Percentiles rank a stretch among this genome's conserved stretches.
These are phyloP conservation scores for Agrilus cyanescens DNA, from an alignment of 2,888 invertebrate species.

Conservation along the genomic window DNA sequence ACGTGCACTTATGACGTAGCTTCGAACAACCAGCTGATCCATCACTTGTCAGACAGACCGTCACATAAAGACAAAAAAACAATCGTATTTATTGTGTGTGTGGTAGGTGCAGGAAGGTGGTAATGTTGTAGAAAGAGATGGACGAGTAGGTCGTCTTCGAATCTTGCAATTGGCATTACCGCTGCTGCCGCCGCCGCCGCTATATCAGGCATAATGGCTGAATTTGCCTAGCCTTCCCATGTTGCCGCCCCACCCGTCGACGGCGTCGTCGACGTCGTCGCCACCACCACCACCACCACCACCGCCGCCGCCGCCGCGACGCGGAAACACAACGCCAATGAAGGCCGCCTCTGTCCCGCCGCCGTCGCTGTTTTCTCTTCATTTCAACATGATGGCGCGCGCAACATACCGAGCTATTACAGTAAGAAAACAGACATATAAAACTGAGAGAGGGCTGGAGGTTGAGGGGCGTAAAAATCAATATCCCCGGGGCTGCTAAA, in stretches of 20 bases:
- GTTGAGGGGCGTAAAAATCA: constrained; percentile 40
- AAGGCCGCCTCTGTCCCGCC: constrained; percentile 31
- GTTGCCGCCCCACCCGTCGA: constrained; percentile 9
- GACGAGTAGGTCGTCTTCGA: too few relatives aligned
- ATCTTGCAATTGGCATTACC: too few relatives aligned
- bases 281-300: constrained; percentile 18
- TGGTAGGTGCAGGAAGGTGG: too few relatives aligned
- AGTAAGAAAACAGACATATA: constrained; percentile 46
- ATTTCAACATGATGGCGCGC: constrained; percentile 34
- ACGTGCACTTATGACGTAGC: too few relatives aligned
- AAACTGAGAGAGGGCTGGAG: constrained; percentile 38
- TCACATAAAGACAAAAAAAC: too few relatives aligned
- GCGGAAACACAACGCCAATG: constrained; percentile 36
- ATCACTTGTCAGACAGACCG: too few relatives aligned
- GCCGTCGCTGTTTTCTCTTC: constrained; percentile 34
- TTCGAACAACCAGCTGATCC: too few relatives aligned
- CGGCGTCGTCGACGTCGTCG: constrained; percentile 10
- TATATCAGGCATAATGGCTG: constrained; percentile 34
- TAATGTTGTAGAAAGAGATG: too few relatives aligned
- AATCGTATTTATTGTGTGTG: too few relatives aligned
- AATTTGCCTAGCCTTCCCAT: constrained; percentile 32
- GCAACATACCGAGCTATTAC: constrained; percentile 41
- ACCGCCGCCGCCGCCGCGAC: constrained; percentile 22
- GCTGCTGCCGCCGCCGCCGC: constrained; percentile 19
- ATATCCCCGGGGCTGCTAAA: constrained; percentile 65